Evolutionary conservation across 2,888 invertebrate species (phyloP).

Genomic region (Cantharis rustica): DNA sequence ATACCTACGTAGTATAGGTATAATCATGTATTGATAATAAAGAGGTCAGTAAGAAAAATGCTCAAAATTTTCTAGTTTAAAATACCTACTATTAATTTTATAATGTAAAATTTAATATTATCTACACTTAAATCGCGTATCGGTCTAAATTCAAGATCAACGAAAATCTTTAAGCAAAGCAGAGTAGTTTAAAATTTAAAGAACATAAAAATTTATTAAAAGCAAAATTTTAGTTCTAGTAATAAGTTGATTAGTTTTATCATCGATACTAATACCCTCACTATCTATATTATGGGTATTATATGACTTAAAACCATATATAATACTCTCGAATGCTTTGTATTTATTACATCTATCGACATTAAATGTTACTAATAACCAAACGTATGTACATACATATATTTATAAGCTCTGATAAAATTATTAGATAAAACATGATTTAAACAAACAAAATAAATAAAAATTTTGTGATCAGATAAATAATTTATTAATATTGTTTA

Average conservation of each 20-base stretch:
- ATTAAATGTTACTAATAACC: neutral
- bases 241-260: neutral
- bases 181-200: neutral
- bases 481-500: neutral
- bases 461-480: neutral
- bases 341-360: neutral
- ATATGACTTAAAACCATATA: neutral
- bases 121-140: neutral
- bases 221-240: neutral
- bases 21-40: neutral
- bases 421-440: neutral
- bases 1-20: neutral
- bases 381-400: neutral
- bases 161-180: neutral
- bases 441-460: neutral
- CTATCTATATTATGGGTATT: neutral
- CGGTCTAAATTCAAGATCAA: neutral
- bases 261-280: neutral
- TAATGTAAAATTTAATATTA: neutral
- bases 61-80: neutral
- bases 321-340: neutral
- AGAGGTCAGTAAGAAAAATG: neutral
- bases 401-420: neutral
- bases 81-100: neutral
- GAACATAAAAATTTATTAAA: neutral